Evolutionary conservation across 2,888 invertebrate species (phyloP).

Genomic region (Drosophila histrio): DNA sequence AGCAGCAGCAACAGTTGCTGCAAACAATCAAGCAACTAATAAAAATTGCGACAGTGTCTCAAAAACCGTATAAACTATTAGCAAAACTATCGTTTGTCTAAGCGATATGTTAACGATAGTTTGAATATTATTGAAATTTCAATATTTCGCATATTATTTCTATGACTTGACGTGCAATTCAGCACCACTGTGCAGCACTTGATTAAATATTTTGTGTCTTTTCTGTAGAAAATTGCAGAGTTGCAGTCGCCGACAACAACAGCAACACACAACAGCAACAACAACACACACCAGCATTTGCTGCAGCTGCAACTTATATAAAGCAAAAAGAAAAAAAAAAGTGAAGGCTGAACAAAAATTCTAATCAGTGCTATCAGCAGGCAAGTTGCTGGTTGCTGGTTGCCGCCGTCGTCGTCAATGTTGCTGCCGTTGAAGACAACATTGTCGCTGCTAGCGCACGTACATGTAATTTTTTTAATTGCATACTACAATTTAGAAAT

Average conservation of each 20-base stretch:
- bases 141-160: neutral
- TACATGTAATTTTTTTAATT: constrained; percentile 82
- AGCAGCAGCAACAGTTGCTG: constrained; percentile 20
- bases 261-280: neutral
- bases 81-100: neutral
- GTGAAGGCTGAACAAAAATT: constrained; percentile 58
- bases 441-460: constrained; percentile 63
- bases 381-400: constrained; percentile 35
- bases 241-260: constrained; percentile 20
- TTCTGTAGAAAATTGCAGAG: constrained; percentile 59
- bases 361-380: constrained; percentile 74
- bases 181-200: constrained; percentile 48
- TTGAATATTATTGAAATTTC: neutral
- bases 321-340: constrained; percentile 35
- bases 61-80: neutral
- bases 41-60: constrained; percentile 7
- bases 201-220: constrained; percentile 64
- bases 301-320: constrained; percentile 25
- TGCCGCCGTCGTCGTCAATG: constrained; percentile 14
- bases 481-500: constrained; percentile 75
- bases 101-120: neutral
- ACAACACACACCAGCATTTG: constrained; percentile 6
- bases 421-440: constrained; percentile 26
- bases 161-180: neutral
- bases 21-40: constrained; percentile 7